These are phyloP conservation scores for Willisornis vidua DNA, from an alignment of 2,113 vertebrate species.

Conservation along the genomic window DNA sequence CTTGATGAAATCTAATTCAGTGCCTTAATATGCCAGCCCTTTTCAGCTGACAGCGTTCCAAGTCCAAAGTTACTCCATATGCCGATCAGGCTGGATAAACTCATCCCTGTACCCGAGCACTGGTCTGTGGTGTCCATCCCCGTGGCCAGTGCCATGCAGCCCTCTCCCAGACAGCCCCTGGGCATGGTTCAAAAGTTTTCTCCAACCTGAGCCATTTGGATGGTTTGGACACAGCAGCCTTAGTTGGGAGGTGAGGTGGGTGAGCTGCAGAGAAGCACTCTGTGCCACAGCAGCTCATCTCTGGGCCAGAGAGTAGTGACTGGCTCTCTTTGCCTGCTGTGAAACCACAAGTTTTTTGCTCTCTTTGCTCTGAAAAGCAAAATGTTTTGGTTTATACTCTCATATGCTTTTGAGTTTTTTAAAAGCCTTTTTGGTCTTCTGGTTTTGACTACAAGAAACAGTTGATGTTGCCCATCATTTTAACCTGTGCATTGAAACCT, in stretches of 20 bases:
- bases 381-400: background rate
- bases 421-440: background rate
- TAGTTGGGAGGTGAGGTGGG: fast-evolving
- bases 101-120: background rate
- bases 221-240: fast-evolving
- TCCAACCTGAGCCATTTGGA: background rate
- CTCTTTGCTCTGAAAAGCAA: background rate
- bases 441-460: background rate
- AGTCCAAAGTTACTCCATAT: background rate
- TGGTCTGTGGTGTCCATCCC: background rate
- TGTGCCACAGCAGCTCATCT: background rate
- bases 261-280: background rate
- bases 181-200: background rate
- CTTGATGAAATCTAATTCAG: background rate
- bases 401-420: background rate
- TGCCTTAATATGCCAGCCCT: background rate
- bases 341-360: background rate
- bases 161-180: background rate
- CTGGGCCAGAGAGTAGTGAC: background rate
- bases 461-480: background rate
- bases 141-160: fast-evolving
- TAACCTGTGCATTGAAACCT: background rate
- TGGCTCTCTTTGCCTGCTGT: background rate
- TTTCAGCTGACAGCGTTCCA: background rate
- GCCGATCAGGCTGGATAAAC: background rate